Evolutionary conservation across 1,140 invertebrate genomes (phyloP).

Genomic region (Nephotettix cincticeps): DNA sequence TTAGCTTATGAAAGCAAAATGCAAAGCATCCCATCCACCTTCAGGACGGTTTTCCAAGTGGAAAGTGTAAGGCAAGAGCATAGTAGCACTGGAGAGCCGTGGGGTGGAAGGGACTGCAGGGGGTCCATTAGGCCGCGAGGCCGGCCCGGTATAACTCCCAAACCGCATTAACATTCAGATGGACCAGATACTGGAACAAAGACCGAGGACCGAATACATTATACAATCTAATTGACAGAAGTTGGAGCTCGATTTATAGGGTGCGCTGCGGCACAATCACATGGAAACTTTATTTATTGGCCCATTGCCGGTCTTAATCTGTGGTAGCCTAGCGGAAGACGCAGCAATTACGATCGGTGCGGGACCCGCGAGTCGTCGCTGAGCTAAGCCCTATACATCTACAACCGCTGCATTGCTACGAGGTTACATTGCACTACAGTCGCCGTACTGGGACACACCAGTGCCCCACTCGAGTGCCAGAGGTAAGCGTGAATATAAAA

Average conservation of each 20-base stretch:
- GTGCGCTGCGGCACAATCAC: constrained; percentile 23
- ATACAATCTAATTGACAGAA: constrained; percentile 29
- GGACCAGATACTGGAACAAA: constrained; percentile 19
- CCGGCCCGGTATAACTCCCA: neutral
- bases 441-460: too few species aligned
- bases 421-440: too few species aligned
- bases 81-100: too few species aligned
- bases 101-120: neutral
- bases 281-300: constrained; percentile 20
- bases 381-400: too few species aligned
- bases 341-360: constrained; percentile 7
- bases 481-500: too few species aligned
- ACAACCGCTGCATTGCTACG: too few species aligned
- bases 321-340: neutral
- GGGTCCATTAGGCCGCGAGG: constrained; percentile 1
- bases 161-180: constrained; percentile 16
- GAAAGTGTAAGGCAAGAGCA: too few species aligned
- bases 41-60: too few species aligned
- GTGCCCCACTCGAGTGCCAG: too few species aligned
- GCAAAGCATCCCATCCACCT: too few species aligned
- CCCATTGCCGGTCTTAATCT: constrained; percentile 20
- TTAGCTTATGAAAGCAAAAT: too few species aligned
- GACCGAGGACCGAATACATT: constrained; percentile 22
- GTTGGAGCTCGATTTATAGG: constrained; percentile 25
- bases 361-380: too few species aligned